Evolutionary conservation across 2,888 invertebrate genomes (phyloP), one percentile per base, ranked within the genome.

Genomic region (Thyatira batis): DNA sequence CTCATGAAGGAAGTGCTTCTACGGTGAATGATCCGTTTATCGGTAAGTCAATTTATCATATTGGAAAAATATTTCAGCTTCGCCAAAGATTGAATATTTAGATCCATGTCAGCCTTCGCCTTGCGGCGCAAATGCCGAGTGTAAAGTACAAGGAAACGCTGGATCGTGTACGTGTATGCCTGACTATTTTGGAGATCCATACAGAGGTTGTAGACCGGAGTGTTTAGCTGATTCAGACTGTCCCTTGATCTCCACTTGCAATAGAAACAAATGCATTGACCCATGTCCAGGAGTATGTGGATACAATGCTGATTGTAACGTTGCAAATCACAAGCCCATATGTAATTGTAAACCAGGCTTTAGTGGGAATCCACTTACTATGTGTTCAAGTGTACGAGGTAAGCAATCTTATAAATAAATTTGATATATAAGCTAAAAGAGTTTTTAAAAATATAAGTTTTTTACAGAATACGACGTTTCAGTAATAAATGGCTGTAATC

Each of bases 181-280:
- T 5, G 95, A 95, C 61, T 95, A 95, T 82, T 93, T 94, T 67
- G 96, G 97, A 65, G 95, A 96, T 78, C 96, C 96, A 43, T 96
- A 95, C 73, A 94, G 95, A 87, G 93, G 94, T 55, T 96, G 96
- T 75, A 92, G 94, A 76, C 95, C 95, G 23, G 95, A 95, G 82
- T 95, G 95, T 74, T 85, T 94, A 65, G 86, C 94, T 45, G 94
- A 95, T 80, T 92, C 94, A 28, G 95, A 95, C 76, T 95, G 95
- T 73, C 87, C 93, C n/a, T 90, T 94, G 54, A 92, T 90, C 63
- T 89, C 84, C 78, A 93, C 95, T 46, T 95, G 95, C 78, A 92
- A 93, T 61, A 92, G 92, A 72, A 94, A 94, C 77, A 95, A 94
- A 86, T 95, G 95, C 77, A 82, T 89, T 62, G 94, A 95, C 82